These are phyloP conservation scores for Drosophila micromelanica DNA, from an alignment of 1,140 invertebrate genomes.

Conservation along the genomic window DNA sequence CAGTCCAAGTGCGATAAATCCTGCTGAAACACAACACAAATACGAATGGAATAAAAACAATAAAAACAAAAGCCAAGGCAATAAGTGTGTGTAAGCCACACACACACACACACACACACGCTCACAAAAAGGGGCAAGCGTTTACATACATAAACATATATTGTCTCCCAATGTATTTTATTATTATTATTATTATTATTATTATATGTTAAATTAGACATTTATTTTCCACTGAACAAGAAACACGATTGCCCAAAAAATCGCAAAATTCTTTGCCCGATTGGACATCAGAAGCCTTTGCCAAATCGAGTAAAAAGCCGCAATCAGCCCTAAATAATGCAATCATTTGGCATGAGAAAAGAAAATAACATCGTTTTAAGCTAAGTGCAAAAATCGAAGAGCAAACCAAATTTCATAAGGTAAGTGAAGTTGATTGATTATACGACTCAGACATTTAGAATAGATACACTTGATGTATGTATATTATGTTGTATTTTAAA, in stretches of 20 bases:
- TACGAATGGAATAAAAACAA: conserved; percentile 21
- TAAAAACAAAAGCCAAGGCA: conserved; percentile 28
- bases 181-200: conserved; percentile 37
- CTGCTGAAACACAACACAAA: conserved; percentile 56
- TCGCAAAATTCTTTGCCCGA: conserved; percentile 15
- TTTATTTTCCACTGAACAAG: conserved; percentile 5
- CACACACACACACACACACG: conserved; percentile 25
- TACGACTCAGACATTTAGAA: no score
- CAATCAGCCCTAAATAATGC: conserved; percentile 17
- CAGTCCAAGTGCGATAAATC: conserved; percentile 75
- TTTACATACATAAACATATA: conserved; percentile 25
- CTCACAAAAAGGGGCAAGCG: conserved; percentile 1
- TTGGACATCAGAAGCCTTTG: conserved; percentile 32
- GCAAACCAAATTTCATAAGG: background rate
- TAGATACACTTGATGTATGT: no score
- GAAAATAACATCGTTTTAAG: background rate
- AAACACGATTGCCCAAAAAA: conserved; percentile 21
- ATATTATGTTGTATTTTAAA: no score
- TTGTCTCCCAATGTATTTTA: conserved; percentile 23
- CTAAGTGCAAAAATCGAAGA: background rate
- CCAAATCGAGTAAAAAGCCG: conserved; percentile 14
- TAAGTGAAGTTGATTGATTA: no score
- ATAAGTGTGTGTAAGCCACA: conserved; percentile 37
- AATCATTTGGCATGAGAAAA: conserved; percentile 2
- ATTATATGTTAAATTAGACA: conserved; percentile 28